Conservation (phyloP, 2,888 invertebrate species). For the Andrena dorsata region DNA sequence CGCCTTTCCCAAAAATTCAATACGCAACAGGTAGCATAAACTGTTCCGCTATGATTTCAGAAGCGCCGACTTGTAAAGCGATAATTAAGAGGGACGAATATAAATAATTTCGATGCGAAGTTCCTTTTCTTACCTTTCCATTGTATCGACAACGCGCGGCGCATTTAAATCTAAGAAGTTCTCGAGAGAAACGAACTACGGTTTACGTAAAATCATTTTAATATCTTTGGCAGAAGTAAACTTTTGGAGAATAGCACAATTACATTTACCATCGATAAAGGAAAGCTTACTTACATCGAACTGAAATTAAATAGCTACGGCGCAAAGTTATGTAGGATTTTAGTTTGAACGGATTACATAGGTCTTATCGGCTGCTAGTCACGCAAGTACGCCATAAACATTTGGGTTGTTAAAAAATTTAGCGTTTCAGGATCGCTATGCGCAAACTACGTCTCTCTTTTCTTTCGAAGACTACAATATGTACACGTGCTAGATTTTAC, state of each 20-base stretch:
- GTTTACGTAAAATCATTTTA: conserved; percentile 59
- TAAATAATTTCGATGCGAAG: not conserved
- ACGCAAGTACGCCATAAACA: not conserved
- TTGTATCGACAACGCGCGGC: too few relatives aligned
- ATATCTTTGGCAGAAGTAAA: conserved; percentile 51
- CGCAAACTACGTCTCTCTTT: not conserved
- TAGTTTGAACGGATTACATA: conserved; percentile 21
- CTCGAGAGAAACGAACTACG: conserved; percentile 1
- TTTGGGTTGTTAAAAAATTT: conserved; percentile 16
- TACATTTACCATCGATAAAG: conserved; percentile 32
- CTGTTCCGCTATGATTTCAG: not conserved
- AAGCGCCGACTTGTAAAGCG: not conserved
- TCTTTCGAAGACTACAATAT: conserved; percentile 19
- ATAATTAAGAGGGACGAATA: not conserved
- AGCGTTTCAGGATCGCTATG: not conserved
- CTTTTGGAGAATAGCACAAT: conserved; percentile 27
- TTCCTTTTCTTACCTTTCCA: too few relatives aligned
- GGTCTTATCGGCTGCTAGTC: not conserved
- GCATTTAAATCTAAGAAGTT: too few relatives aligned
- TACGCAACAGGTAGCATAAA: not conserved
- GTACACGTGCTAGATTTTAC: conserved; percentile 41
- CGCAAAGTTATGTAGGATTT: conserved; percentile 7
- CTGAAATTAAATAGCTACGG: conserved; percentile 18
- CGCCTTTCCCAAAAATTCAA: not conserved
- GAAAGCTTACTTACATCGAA: conserved; percentile 20